Percentiles rank a stretch among this genome's conserved stretches.
These are phyloP conservation scores for Gymnosoma rotundatum DNA, from an alignment of 2,888 invertebrate genomes.

Conservation along the genomic window DNA sequence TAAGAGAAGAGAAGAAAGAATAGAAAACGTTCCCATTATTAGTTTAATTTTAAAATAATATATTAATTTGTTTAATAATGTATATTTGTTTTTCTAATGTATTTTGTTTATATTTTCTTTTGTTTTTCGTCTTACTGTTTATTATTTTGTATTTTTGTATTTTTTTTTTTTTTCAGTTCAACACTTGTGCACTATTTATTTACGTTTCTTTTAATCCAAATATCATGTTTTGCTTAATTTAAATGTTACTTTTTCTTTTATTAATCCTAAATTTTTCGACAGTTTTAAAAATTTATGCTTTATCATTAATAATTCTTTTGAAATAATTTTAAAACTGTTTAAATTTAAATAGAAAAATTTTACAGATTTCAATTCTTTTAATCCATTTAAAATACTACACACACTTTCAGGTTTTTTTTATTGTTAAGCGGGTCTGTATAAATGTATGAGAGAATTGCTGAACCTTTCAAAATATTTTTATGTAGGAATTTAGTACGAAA, in stretches of 20 bases:
- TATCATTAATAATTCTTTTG: conserved; percentile 8
- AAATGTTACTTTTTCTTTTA: background rate
- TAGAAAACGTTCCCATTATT: conserved; percentile 46
- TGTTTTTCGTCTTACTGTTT: too few species aligned
- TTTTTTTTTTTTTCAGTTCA: conserved; percentile 49
- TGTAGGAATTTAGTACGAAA: too few species aligned
- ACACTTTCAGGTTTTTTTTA: too few species aligned
- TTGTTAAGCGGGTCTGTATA: too few species aligned
- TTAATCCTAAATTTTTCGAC: conserved; percentile 6
- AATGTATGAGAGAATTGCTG: too few species aligned
- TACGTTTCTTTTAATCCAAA: conserved; percentile 49
- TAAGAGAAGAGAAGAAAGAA: conserved; percentile 25
- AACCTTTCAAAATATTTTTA: too few species aligned
- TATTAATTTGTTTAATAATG: conserved; percentile 30
- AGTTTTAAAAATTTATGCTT: conserved; percentile 27
- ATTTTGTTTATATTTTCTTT: conserved; percentile 68
- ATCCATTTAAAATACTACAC: too few species aligned
- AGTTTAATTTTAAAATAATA: conserved; percentile 38
- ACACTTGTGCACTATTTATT: conserved; percentile 53
- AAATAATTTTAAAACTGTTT: conserved; percentile 1
- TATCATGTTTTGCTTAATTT: conserved; percentile 63
- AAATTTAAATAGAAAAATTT: background rate
- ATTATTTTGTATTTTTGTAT: conserved; percentile 50
- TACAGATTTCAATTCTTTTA: too few species aligned
- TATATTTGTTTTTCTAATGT: conserved; percentile 33